Conservation (phyloP, 2,113 vertebrate genomes). For the Gallinago media region DNA sequence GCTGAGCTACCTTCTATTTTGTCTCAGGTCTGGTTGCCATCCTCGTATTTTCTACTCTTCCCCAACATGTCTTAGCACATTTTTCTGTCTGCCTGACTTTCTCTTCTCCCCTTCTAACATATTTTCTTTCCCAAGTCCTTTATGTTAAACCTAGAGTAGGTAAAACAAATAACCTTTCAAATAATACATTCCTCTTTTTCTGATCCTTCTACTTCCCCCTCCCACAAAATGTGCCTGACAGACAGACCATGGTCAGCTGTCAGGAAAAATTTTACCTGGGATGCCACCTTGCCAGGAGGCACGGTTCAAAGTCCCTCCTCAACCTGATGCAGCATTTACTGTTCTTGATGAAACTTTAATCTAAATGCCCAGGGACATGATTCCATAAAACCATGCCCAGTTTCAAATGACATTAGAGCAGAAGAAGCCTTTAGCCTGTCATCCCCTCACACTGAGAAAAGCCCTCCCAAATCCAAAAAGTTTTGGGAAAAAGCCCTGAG, state of each 20-base stretch:
- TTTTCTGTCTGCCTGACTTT: not conserved
- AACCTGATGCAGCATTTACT: not conserved
- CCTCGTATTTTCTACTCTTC: not conserved
- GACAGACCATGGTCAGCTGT: not conserved
- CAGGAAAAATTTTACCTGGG: not conserved
- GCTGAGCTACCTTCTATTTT: not conserved
- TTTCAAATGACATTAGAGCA: not conserved
- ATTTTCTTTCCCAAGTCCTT: not conserved
- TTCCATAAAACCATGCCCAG: not conserved
- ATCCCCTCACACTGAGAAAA: not conserved
- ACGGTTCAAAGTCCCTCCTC: not conserved
- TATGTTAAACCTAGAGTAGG: not conserved
- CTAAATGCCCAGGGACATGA: not conserved
- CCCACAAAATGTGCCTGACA: not conserved
- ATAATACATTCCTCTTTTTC: not conserved
- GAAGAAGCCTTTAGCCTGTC: not conserved
- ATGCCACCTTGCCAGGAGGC: not conserved
- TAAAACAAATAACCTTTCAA: slow-evolving; percentile 2
- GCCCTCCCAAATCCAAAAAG: not conserved
- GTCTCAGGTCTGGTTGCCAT: not conserved
- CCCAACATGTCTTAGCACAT: not conserved
- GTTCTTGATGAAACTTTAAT: not conserved
- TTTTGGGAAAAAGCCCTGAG: not conserved
- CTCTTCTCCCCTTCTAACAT: not conserved
- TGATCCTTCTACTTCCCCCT: not conserved